phyloP scores from a whole-genome alignment of 2,888 invertebrate genomes.

The Suillia variegata region DNA sequence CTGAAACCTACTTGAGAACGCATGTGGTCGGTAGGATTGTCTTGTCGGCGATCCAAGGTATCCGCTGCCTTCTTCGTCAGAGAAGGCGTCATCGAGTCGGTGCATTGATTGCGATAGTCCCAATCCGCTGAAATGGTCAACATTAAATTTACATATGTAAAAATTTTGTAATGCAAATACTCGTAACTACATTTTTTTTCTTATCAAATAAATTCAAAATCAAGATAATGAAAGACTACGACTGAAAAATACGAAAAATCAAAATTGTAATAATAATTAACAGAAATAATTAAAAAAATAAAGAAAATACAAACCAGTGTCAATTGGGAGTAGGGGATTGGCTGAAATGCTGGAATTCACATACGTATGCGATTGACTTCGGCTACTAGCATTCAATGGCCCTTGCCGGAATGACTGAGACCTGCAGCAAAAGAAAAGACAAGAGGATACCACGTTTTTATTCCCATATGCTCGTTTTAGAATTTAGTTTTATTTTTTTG shows the following conservation, averaged over 20 bases:
- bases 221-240: constrained; percentile 32
- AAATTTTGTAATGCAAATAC: constrained; percentile 13
- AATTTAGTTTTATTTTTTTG: constrained; percentile 26
- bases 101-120: constrained; percentile 63
- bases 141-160: constrained; percentile 22
- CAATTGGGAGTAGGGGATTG: constrained; percentile 92
- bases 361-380: constrained; percentile 68
- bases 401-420: constrained; percentile 91
- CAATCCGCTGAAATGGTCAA: constrained; percentile 58
- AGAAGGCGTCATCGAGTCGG: constrained; percentile 76
- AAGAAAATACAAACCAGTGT: constrained; percentile 67
- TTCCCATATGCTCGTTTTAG: constrained; percentile 49
- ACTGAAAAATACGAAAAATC: constrained; percentile 37
- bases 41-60: constrained; percentile 62
- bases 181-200: constrained; percentile 19
- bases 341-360: constrained; percentile 90
- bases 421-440: constrained; percentile 70
- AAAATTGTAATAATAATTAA: constrained; percentile 37
- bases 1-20: constrained; percentile 66
- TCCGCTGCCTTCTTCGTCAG: constrained; percentile 82
- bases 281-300: constrained; percentile 43
- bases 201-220: too few relatives aligned
- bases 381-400: constrained; percentile 63
- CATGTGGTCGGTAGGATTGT: constrained; percentile 63
- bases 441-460: constrained; percentile 61